These are phyloP conservation scores for Xiphias gladius DNA, from an alignment of 2,113 vertebrate species.

Conservation along the genomic window DNA sequence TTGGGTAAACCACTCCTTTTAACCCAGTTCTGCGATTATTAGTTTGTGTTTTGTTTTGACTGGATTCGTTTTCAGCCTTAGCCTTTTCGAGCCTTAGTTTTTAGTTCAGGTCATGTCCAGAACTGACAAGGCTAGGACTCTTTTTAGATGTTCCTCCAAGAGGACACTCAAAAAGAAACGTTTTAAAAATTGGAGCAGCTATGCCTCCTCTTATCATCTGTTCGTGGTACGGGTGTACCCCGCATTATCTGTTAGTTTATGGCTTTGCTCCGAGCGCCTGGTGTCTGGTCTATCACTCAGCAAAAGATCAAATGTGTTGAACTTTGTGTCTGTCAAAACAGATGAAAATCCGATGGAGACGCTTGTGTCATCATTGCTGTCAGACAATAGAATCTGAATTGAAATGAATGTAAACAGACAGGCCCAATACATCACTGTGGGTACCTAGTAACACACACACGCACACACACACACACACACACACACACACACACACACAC, in stretches of 20 bases:
- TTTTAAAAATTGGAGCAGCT: neutral
- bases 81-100: neutral
- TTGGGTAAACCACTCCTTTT: too few species aligned
- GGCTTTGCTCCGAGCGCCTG: neutral
- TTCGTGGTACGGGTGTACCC: fast-evolving
- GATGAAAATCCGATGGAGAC: slow-evolving; percentile 10
- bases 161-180: neutral
- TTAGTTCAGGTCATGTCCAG: neutral
- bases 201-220: neutral
- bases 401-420: slow-evolving; percentile 12
- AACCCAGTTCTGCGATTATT: too few species aligned
- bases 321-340: slow-evolving; percentile 24
- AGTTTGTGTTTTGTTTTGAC: neutral
- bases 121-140: neutral
- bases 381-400: neutral
- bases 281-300: neutral
- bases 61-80: neutral
- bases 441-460: neutral
- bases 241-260: neutral
- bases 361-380: neutral
- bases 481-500: neutral
- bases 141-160: neutral
- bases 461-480: neutral
- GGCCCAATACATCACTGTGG: neutral
- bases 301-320: slow-evolving; percentile 13